phyloP scores from a whole-genome alignment of 1,140 invertebrate species.

The Diorhabda carinulata region DNA sequence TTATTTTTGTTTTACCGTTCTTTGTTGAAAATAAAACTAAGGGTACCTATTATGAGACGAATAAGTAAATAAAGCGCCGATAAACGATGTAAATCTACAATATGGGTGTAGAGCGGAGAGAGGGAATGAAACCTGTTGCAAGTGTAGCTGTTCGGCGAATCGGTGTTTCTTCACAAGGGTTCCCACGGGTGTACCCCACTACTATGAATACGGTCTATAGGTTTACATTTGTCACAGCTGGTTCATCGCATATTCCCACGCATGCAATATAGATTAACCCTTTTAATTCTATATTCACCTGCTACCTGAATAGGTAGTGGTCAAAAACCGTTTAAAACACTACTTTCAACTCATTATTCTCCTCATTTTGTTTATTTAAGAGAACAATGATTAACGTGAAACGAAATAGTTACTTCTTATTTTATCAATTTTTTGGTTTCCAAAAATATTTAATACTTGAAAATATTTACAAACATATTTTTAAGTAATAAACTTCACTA shows the following conservation, averaged over 20 bases:
- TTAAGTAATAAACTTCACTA: no score
- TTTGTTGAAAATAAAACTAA: no score
- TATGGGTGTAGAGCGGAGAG: background rate
- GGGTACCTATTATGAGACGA: no score
- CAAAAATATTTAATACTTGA: no score
- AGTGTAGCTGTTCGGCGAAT: background rate
- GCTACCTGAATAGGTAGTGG: background rate
- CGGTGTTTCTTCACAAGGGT: background rate
- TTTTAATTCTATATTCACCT: conserved; percentile 3
- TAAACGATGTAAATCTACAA: background rate
- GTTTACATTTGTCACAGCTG: conserved; percentile 2
- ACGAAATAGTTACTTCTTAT: no score
- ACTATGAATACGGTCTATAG: background rate
- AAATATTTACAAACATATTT: no score
- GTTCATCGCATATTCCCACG: conserved; percentile 1
- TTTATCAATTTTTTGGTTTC: no score
- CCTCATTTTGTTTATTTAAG: no score
- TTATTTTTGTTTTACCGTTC: no score
- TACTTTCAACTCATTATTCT: background rate
- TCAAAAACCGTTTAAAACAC: background rate
- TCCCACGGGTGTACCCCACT: background rate
- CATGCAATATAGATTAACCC: background rate
- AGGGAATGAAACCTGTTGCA: background rate
- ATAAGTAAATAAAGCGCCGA: background rate
- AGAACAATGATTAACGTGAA: no score